Percentiles rank a stretch among this genome's conserved stretches.
These are phyloP conservation scores for Incurvaria masculella DNA, from an alignment of 2,888 invertebrate genomes.

Conservation along the genomic window DNA sequence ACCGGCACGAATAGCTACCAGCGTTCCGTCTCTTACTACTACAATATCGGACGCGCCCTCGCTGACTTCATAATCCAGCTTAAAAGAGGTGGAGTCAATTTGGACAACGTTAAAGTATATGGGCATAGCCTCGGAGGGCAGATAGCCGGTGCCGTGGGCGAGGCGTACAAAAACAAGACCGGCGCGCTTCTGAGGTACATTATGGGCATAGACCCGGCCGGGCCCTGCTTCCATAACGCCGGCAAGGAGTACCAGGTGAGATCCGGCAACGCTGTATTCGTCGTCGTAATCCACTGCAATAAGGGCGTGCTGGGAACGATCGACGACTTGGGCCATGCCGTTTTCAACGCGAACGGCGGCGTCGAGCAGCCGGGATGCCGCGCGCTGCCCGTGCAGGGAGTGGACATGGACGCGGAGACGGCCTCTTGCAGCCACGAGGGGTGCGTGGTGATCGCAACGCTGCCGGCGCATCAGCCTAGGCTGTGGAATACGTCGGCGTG, in stretches of 20 bases:
- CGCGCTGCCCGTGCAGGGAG: slow-evolving; percentile 31
- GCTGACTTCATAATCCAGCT: slow-evolving; percentile 33
- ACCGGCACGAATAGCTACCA: slow-evolving; percentile 36
- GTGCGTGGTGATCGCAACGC: slow-evolving; percentile 35
- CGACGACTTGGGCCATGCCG: slow-evolving; percentile 50
- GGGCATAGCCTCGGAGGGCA: slow-evolving; percentile 46
- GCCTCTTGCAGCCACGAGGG: slow-evolving; percentile 46
- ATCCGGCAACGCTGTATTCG: slow-evolving; percentile 53
- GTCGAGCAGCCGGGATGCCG: slow-evolving; percentile 53
- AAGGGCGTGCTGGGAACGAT: slow-evolving; percentile 52
- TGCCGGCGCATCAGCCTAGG: slow-evolving; percentile 32
- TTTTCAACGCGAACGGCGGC: slow-evolving; percentile 59
- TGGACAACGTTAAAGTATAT: slow-evolving; percentile 36
- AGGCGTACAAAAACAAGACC: slow-evolving; percentile 28
- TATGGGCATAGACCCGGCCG: slow-evolving; percentile 45
- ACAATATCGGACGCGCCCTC: slow-evolving; percentile 34
- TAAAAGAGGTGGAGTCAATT: slow-evolving; percentile 28
- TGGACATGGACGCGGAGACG: slow-evolving; percentile 35
- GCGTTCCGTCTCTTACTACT: slow-evolving; percentile 32
- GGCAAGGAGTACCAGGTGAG: slow-evolving; percentile 44
- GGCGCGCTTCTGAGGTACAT: slow-evolving; percentile 35
- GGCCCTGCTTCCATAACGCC: slow-evolving; percentile 44
- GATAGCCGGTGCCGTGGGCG: slow-evolving; percentile 35
- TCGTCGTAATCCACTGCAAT: slow-evolving; percentile 61
- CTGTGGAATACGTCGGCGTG: too few relatives aligned